A percentile compares a stretch with the other conserved stretches of the same genome.
These are phyloP conservation scores for Batillaria attramentaria DNA, from an alignment of 1,140 invertebrate genomes.

Conservation along the genomic window DNA sequence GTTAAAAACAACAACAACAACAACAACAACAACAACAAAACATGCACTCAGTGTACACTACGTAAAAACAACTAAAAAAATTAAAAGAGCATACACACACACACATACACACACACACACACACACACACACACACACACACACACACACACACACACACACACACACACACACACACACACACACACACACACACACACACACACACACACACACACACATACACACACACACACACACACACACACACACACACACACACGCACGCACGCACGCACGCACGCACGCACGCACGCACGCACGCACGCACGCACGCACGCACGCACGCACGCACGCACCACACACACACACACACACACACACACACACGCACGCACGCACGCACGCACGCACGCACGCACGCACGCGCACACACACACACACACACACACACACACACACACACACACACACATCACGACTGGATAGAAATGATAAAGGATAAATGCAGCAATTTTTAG, in stretches of 20 bases:
- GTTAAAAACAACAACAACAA: too few species aligned
- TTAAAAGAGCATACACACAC: too few species aligned
- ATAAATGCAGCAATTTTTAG: too few species aligned
- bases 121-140: not conserved
- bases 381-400: too few species aligned
- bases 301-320: slow-evolving; percentile 1
- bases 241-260: slow-evolving; percentile 2
- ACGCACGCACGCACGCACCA: slow-evolving; percentile 5
- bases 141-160: slow-evolving; percentile 9
- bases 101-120: not conserved
- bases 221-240: not conserved
- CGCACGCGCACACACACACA: too few species aligned
- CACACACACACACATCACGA: not conserved
- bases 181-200: slow-evolving; percentile 17
- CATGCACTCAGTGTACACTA: too few species aligned
- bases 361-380: too few species aligned
- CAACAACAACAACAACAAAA: too few species aligned
- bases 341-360: not conserved
- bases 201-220: not conserved
- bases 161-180: slow-evolving; percentile 11
- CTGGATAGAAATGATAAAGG: too few species aligned
- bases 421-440: not conserved
- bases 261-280: not conserved
- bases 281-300: not conserved
- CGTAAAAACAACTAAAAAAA: too few species aligned